Conservation (phyloP, 2,797 vertebrate species). For the Trichosurus vulpecula region DNA sequence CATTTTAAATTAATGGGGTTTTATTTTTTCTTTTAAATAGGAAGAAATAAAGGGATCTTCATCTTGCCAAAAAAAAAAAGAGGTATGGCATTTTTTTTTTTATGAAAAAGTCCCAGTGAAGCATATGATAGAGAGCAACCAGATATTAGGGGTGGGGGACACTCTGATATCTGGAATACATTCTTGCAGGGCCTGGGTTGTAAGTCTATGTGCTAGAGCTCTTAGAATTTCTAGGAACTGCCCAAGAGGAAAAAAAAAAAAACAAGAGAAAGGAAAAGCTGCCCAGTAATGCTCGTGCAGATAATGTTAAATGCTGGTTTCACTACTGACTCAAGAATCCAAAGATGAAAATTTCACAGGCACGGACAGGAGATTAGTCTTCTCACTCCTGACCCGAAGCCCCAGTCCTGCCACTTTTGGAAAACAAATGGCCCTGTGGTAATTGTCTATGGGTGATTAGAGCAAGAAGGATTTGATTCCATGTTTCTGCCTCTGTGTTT, state of each 20-base stretch:
- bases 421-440: constrained; percentile 43
- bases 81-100: background rate
- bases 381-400: constrained; percentile 19
- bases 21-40: background rate
- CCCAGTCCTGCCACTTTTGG: constrained; percentile 39
- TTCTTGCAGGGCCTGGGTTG: background rate
- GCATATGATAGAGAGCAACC: background rate
- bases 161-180: background rate
- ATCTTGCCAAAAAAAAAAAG: background rate
- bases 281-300: background rate
- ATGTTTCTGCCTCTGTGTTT: constrained; percentile 41
- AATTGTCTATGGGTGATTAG: constrained; percentile 45
- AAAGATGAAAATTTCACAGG: constrained; percentile 5
- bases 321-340: background rate
- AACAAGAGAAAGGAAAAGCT: background rate
- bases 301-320: background rate
- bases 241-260: constrained; percentile 8
- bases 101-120: background rate
- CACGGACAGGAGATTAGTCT: background rate
- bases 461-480: constrained; percentile 40
- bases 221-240: background rate
- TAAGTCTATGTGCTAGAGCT: background rate
- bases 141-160: background rate
- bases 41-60: background rate
- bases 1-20: background rate